phyloP scores from a whole-genome alignment of 2,888 invertebrate genomes.

The Baronia brevicornis region DNA sequence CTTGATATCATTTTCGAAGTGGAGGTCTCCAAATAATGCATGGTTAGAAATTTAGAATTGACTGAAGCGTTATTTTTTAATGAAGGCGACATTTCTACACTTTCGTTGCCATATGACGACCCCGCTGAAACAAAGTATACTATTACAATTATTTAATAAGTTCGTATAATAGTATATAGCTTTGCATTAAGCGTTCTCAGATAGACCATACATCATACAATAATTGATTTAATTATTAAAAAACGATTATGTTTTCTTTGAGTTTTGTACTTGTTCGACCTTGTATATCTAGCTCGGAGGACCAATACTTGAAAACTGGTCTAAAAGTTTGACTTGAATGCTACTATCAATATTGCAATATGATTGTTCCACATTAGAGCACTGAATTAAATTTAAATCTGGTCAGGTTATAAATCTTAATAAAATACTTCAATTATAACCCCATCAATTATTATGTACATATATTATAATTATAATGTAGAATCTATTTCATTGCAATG shows the following conservation, averaged over 20 bases:
- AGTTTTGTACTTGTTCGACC: too few relatives aligned
- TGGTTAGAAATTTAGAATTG: slow-evolving; percentile 46
- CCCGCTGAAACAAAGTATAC: slow-evolving; percentile 44
- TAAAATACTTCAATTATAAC: not conserved
- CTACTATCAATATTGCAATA: too few relatives aligned
- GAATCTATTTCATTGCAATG: slow-evolving; percentile 4
- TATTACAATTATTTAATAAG: not conserved
- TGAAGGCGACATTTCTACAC: slow-evolving; percentile 67
- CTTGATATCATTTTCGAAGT: slow-evolving; percentile 70
- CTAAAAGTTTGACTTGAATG: too few relatives aligned
- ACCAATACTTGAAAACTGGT: too few relatives aligned
- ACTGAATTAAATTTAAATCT: too few relatives aligned
- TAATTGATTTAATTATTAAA: too few relatives aligned
- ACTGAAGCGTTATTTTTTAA: slow-evolving; percentile 60
- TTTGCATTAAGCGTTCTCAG: slow-evolving; percentile 11
- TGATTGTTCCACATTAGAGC: too few relatives aligned
- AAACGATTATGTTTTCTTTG: too few relatives aligned
- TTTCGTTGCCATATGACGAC: slow-evolving; percentile 66
- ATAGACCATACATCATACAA: too few relatives aligned
- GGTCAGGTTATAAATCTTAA: too few relatives aligned
- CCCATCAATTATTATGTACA: not conserved
- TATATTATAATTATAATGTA: slow-evolving; percentile 2
- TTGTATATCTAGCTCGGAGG: too few relatives aligned
- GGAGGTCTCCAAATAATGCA: slow-evolving; percentile 46
- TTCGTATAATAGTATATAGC: too few relatives aligned